Evolutionary conservation across 1,140 invertebrate genomes (phyloP), one percentile per base, ranked within the genome.

Genomic region (Eurosta solidaginis): DNA sequence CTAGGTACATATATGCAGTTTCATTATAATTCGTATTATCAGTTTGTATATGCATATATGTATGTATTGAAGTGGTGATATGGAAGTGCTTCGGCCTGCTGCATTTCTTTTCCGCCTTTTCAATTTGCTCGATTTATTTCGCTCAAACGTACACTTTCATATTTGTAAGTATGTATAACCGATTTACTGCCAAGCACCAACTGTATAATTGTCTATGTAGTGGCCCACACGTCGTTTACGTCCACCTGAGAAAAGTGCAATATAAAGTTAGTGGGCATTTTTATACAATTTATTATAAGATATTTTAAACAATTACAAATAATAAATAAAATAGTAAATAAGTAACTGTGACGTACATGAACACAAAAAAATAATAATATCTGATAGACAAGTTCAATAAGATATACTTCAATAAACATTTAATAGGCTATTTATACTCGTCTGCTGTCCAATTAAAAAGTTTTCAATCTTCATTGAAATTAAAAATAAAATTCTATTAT

Each of bases 191-290:
- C 83, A 85, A 47, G 82, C 78, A 73, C 86, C 86, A 81, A 87
- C 82, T 49, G 86, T 88, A 76, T 86, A 88, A 74, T 88, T 88
- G 80, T 85, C 82, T 80, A 76, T 82, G 77, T 87, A 85, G 49
- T 88, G 86, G 78, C 86, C 86, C 86, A 88, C 80, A 78, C 86
- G 86, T 81, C 86, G 82, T 81, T 85, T 83, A 78, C 86, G 86
- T 80, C 85, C 86, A 82, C 81, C 86, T 88, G 82, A 2, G 86
- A 84, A 77, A 81, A 45, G 49, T 49, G 44, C 27, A 36, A 79
- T n/a, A n/a, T n/a, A 74, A 17, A 63, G 33, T 25, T 40, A 80
- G 83, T 10, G 10, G 20, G 40, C n/a, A n/a, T n/a, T 68, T 42
- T 68, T 10, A 25, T 54, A 5, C 22, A 54, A 10, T 29, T 49